Percentiles rank a stretch among this genome's conserved stretches.
phyloP scores from a whole-genome alignment of 2,888 invertebrate species.

The Lymantria monacha region DNA sequence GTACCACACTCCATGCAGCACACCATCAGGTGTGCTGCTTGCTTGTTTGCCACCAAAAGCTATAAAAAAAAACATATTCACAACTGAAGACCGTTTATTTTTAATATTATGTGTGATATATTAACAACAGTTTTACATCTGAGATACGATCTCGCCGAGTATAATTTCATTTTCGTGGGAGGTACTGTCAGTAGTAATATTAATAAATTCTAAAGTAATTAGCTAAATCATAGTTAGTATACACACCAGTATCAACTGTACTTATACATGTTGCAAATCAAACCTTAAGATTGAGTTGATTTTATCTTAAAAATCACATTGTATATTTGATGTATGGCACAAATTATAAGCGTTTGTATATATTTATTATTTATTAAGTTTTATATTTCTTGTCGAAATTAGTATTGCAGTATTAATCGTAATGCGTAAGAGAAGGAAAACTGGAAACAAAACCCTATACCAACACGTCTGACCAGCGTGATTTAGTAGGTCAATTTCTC shows the following conservation, averaged over 20 bases:
- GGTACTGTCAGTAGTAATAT: constrained; percentile 32
- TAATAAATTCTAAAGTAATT: constrained; percentile 62
- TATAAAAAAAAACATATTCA: no score
- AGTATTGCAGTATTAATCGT: no score
- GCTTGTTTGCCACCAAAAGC: no score
- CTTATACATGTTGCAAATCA: constrained; percentile 63
- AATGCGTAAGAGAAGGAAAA: no score
- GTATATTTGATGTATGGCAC: constrained; percentile 49
- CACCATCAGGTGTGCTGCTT: no score
- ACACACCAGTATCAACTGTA: constrained; percentile 33
- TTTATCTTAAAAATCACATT: constrained; percentile 67
- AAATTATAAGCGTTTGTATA: constrained; percentile 29
- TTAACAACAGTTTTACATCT: not conserved
- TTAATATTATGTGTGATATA: not conserved
- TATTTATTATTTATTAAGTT: no score
- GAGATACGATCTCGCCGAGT: not conserved
- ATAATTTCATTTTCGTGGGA: constrained; percentile 23
- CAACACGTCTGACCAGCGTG: no score
- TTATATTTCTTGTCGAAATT: no score
- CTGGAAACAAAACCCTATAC: no score
- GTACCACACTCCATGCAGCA: no score
- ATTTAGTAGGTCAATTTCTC: no score
- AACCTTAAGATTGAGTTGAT: constrained; percentile 70
- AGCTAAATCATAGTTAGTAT: constrained; percentile 40
- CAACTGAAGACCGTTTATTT: not conserved